Base-by-base conservation (phyloP, 2,113 vertebrate genomes). In the Micronycteris hirsuta region DNA sequence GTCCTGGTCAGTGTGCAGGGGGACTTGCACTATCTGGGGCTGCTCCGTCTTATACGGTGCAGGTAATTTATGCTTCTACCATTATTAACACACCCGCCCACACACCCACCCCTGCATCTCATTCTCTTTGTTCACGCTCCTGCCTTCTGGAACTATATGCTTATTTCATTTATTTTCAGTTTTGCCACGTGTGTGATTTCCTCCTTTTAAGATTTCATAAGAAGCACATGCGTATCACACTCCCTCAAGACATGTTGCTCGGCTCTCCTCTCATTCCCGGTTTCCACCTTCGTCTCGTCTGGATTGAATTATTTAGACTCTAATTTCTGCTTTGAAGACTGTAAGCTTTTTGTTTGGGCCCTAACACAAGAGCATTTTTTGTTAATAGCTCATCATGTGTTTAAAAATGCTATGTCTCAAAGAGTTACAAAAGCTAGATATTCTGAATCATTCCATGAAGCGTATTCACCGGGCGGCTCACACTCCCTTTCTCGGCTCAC, bases 171-270 rank as follows among this genome's bases (percentile, higher is more conserved):
- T 47, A 36, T 73, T 65, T 89, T 28, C 16, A n/a, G 15, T 63
- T 58, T 73, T 71, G 63, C 10, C 41, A 38, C 36, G 14, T 11
- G 36, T 41, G 26, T 80, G 1, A 58, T 58, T 38, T 89, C 7
- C 41, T 74, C 56, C 83, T 89, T 49, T 89, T n/a, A 43, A 82
- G 22, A 56, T 5, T 67, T 91, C 70, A 45, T 77, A 71, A 33
- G 43, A 78, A 45, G 45, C 82, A 1, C 54, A 36, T 68, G 22
- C 4, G n/a, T n/a, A n/a, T n/a, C n/a, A n/a, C n/a, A 47, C 54
- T 84, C 16, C 94, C 65, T 65, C 54, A 71, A 65, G 6, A 20
- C 31, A 56, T 15, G 2, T 61, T 78, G 9, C 47, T 54, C 52
- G 71, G n/a, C 15, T 82, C 11, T 81, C 65, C 5, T 41, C 78